A percentile compares a stretch with the other conserved stretches of the same genome.
Evolutionary conservation across 2,113 vertebrate species (phyloP).

Genomic region (Benitochromis conjunctus): DNA sequence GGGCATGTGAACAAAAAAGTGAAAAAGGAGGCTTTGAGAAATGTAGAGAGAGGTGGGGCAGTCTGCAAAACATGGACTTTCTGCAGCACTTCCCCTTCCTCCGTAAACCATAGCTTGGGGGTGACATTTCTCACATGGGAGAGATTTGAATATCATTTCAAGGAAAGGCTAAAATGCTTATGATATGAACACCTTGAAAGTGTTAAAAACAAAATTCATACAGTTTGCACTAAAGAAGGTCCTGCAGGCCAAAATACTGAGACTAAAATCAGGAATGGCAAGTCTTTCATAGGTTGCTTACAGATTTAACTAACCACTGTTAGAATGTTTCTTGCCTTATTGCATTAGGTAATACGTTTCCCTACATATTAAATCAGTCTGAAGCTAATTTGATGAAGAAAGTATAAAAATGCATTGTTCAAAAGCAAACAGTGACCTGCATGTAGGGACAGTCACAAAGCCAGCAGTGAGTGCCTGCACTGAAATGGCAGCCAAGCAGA

Average conservation of each 20-base stretch:
- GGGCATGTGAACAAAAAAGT: conserved; percentile 57
- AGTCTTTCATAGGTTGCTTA: not conserved
- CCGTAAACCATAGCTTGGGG: conserved; percentile 22
- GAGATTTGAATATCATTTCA: conserved; percentile 43
- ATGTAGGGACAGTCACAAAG: conserved; percentile 36
- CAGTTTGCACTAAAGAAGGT: not conserved
- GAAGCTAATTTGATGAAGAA: not conserved
- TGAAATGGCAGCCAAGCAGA: conserved; percentile 59
- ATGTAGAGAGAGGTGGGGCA: conserved; percentile 22
- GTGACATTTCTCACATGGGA: conserved; percentile 4
- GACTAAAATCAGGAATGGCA: not conserved
- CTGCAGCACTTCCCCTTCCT: conserved; percentile 38
- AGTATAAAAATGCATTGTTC: conserved; percentile 19
- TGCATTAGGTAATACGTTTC: not conserved
- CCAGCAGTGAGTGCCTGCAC: conserved; percentile 18
- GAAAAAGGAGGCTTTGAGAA: conserved; percentile 60
- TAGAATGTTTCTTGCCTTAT: not conserved
- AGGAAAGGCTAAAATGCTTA: conserved; percentile 17
- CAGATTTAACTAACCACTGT: not conserved
- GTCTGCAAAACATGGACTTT: conserved; percentile 42
- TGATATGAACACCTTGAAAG: not conserved
- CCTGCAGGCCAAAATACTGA: not conserved
- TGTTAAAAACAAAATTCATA: conserved; percentile 13
- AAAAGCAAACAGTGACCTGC: conserved; percentile 28
- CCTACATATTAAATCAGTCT: not conserved